A percentile compares a stretch with the other conserved stretches of the same genome.
These are phyloP conservation scores for Triplophysa tibetana DNA, from an alignment of 2,113 vertebrate genomes.

Conservation along the genomic window DNA sequence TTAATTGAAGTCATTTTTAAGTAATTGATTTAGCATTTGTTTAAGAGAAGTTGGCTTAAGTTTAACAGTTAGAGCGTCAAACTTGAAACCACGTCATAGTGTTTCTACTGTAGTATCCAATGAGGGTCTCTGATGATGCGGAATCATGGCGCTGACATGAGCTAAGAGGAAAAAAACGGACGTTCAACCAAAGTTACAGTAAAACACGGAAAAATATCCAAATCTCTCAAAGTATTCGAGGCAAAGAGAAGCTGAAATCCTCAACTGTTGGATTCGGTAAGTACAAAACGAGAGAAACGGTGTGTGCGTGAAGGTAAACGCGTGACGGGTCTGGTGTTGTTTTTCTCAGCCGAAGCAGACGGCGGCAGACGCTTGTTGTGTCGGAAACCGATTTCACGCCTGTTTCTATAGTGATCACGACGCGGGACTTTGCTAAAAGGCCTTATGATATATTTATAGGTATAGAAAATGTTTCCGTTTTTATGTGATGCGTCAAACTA, in stretches of 20 bases:
- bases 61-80: slow-evolving; percentile 11
- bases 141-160: slow-evolving; percentile 68
- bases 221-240: background rate
- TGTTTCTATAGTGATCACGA: background rate
- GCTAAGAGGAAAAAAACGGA: slow-evolving; percentile 22
- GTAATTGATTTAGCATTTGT: too few species aligned
- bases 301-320: background rate
- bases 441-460: background rate
- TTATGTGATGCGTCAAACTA: background rate
- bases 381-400: background rate
- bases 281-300: slow-evolving; percentile 1
- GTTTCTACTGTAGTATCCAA: slow-evolving; percentile 38
- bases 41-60: too few species aligned
- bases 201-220: background rate
- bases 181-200: slow-evolving; percentile 57
- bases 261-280: slow-evolving; percentile 24
- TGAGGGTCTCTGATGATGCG: slow-evolving; percentile 50
- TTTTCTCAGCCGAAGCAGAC: slow-evolving; percentile 6
- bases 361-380: slow-evolving; percentile 10
- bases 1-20: too few species aligned
- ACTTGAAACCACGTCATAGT: slow-evolving; percentile 47
- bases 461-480: background rate
- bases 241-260: background rate
- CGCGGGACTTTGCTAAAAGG: background rate
- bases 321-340: background rate